These are phyloP conservation scores for Limnephilus marmoratus DNA, from an alignment of 2,888 invertebrate genomes.

Conservation along the genomic window DNA sequence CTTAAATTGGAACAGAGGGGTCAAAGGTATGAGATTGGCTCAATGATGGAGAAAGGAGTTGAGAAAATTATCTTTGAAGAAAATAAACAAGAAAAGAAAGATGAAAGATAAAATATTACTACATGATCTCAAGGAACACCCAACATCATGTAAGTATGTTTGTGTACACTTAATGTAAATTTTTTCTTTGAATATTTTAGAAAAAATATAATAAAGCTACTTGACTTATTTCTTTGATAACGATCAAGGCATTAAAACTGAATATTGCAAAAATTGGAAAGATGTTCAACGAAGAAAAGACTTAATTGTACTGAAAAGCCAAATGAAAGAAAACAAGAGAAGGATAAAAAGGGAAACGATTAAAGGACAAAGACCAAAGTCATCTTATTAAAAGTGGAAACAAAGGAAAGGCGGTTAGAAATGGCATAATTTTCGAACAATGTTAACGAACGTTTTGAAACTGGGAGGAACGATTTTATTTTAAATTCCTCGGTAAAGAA, in stretches of 20 bases:
- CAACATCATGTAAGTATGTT: neutral
- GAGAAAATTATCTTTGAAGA: neutral
- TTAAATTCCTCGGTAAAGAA: neutral
- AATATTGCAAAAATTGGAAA: neutral
- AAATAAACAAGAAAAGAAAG: neutral
- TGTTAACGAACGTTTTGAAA: neutral
- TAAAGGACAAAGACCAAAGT: constrained; percentile 3
- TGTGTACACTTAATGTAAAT: neutral
- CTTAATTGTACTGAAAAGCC: neutral
- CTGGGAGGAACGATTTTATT: neutral
- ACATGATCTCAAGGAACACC: neutral
- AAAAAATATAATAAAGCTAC: neutral
- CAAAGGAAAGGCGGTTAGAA: neutral
- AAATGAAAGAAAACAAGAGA: neutral
- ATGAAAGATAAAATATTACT: neutral
- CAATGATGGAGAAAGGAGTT: neutral
- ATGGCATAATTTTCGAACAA: neutral
- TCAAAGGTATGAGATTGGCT: neutral
- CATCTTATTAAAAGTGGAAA: neutral
- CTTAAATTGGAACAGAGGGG: neutral
- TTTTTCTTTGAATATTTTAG: neutral
- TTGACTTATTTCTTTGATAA: neutral
- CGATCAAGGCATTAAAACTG: neutral
- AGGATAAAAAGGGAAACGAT: neutral
- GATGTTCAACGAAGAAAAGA: neutral